These are phyloP conservation scores for Capreolus pygargus DNA, from an alignment of 2,113 vertebrate genomes.

Conservation along the genomic window DNA sequence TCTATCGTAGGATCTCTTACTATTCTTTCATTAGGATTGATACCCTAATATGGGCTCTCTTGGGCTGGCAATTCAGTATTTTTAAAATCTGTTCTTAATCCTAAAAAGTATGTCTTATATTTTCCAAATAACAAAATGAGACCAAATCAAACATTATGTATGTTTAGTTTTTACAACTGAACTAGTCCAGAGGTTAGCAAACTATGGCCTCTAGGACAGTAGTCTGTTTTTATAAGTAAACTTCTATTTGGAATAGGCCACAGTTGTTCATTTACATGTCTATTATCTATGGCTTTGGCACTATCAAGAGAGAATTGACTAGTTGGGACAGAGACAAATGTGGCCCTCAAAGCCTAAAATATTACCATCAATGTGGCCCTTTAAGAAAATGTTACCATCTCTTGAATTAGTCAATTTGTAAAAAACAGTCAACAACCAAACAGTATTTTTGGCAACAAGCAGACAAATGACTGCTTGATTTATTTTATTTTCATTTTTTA, in stretches of 20 bases:
- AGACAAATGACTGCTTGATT: neutral
- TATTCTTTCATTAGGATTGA: neutral
- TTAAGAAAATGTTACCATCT: neutral
- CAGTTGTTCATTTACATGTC: neutral
- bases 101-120: neutral
- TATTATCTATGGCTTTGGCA: neutral
- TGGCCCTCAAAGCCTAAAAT: neutral
- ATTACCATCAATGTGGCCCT: neutral
- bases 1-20: neutral
- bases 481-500: neutral
- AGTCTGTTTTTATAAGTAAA: neutral
- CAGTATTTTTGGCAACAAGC: neutral
- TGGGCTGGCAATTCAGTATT: neutral
- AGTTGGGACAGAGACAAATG: neutral
- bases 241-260: neutral
- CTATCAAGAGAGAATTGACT: fast-evolving
- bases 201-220: neutral
- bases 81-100: neutral
- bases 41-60: neutral
- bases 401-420: neutral
- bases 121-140: neutral
- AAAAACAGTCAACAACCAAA: neutral
- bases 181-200: neutral
- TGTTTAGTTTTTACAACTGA: neutral
- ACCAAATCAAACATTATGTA: neutral